phyloP scores from a whole-genome alignment of 35 echinoderm and acorn worm genomes.

The Heliocidaris tuberculata region DNA sequence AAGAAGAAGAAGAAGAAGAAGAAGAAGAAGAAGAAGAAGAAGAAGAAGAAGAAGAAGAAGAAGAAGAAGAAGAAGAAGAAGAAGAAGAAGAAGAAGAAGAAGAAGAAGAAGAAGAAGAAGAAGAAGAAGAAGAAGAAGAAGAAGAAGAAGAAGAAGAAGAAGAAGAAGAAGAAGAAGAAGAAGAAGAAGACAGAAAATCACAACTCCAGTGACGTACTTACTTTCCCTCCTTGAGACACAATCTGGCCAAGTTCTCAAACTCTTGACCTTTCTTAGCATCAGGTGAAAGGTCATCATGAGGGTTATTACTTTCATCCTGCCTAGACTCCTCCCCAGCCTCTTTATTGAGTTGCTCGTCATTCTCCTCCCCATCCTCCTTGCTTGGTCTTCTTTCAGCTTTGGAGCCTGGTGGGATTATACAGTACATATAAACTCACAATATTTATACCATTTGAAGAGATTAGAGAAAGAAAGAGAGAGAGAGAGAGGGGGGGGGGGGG shows the following conservation, averaged over 20 bases:
- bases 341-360: background rate
- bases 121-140: background rate
- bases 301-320: background rate
- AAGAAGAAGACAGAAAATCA: constrained; percentile 5
- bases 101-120: background rate
- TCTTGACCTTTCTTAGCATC: constrained; percentile 78
- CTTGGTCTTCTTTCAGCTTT: background rate
- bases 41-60: background rate
- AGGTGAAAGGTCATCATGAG: constrained; percentile 52
- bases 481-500: background rate
- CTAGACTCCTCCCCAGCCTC: constrained; percentile 19
- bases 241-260: constrained; percentile 84
- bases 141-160: background rate
- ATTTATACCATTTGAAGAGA: background rate
- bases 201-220: constrained; percentile 35
- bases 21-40: background rate
- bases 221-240: constrained; percentile 89
- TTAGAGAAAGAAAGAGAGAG: background rate
- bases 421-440: background rate
- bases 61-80: background rate
- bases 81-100: background rate
- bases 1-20: background rate
- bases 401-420: background rate
- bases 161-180: background rate
- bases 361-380: background rate